These are phyloP conservation scores for Poecilobothrus nobilitatus DNA, from an alignment of 2,888 invertebrate species.

Conservation along the genomic window DNA sequence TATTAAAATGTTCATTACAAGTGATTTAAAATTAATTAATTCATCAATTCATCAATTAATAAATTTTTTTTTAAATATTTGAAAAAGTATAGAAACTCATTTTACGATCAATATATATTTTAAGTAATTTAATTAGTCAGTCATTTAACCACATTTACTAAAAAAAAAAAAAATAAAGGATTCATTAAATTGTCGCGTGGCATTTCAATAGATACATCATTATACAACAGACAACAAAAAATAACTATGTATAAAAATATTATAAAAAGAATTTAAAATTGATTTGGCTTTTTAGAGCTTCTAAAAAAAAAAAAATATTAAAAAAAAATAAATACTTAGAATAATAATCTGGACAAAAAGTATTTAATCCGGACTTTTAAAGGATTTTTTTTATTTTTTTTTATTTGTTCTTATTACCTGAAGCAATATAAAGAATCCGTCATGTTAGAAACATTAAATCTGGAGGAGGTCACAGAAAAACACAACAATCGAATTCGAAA, in stretches of 20 bases:
- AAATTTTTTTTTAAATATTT: too few species aligned
- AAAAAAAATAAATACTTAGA: too few species aligned
- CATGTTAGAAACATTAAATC: slow-evolving; percentile 6
- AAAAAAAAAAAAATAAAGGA: too few species aligned
- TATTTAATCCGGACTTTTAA: neutral
- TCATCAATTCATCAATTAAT: too few species aligned
- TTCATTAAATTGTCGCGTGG: neutral
- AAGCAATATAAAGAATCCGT: neutral
- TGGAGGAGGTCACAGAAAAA: neutral
- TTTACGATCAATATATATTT: too few species aligned
- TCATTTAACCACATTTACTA: too few species aligned
- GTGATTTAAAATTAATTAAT: too few species aligned
- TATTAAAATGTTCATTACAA: too few species aligned
- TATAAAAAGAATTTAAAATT: neutral
- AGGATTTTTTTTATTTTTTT: neutral
- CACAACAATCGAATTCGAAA: neutral
- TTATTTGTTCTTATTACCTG: neutral
- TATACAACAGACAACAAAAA: neutral
- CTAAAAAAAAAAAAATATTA: too few species aligned
- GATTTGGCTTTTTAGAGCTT: neutral
- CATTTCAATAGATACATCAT: neutral
- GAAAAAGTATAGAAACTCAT: too few species aligned
- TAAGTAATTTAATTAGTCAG: too few species aligned
- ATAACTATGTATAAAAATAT: neutral
- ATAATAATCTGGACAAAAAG: too few species aligned